Base-by-base conservation (phyloP, 2,888 invertebrate genomes). In the Campaea margaritaria region DNA sequence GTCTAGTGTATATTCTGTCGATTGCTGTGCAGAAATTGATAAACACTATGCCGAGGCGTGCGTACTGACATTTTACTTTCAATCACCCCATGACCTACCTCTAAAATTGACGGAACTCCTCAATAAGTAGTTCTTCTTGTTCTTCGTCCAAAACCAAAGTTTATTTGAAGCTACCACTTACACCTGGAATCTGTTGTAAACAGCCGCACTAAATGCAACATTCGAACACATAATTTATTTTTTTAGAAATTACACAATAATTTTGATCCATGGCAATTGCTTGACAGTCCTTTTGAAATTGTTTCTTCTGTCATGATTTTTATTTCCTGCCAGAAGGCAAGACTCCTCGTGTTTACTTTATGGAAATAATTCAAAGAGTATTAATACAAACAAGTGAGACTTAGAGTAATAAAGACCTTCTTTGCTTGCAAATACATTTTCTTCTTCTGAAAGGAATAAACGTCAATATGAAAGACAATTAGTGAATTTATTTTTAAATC, bases 401-500 rank as follows among this genome's bases (percentile, higher is more conserved):
- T n/a, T 21, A 21, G 21, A 21, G 5, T 21, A 31, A 31, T 31
- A 1, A 9, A 39, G 14, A 16, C 28, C 27, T 16, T 64, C 21
- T 61, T 57, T 56, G 45, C 64, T 63, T 72, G 70, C 13, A 5
- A n/a, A n/a, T 9, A 39, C 13, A 7, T 10, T 39, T 21, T 10
- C 15, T 48, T 48, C 11, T 39, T 27, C 14, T 47, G 1, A 38
- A 31, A 47, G 12, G 7, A 38, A 2, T 5, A 1, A 46, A 65
- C 66, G 76, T 82, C 81, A 79, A 52, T 53, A 64, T 81, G 57
- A 53, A 67, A 81, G 56, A 52, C 68, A 14, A 85, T 87, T 85
- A 75, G 84, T 85, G 66, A 79, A 31, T 81, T 89, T 90, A 86
- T 88, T 88, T 81, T 70, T 73, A 72, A 66, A 71, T 66, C 67